Evolutionary conservation across 2,888 invertebrate species (phyloP), one percentile per base, ranked within the genome.

Genomic region (Drosophila robusta): DNA sequence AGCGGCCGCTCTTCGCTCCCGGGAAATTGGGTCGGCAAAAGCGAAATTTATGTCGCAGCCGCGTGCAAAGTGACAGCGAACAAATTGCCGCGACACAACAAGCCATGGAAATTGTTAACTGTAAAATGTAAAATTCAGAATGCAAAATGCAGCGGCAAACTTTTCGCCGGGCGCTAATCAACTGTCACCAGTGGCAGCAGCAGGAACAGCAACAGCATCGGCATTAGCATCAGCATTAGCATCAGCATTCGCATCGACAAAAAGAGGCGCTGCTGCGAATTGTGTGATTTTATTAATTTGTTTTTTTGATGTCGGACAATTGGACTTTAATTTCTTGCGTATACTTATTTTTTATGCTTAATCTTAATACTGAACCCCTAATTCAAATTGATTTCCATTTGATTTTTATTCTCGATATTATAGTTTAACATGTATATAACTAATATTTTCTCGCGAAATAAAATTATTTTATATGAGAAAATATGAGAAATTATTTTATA

Each of bases 51-150:
- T 86, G 87, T 86, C 84, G 73, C 84, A 78, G 82, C 85, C 82
- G 82, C 86, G 84, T 80, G 81, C 80, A 86, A 86, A 86, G 75
- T 85, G 85, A 85, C 85, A 85, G 87, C 73, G 71, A 82, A 84
- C 87, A 85, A 85, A 85, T 85, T 85, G 85, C 82, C 78, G 71
- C 67, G 80, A 74, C 78, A 67, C 74, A 75, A 73, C 80, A 80
- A 82, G 63, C 69, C 72, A 57, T 63, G 75, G 72, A 65, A 71
- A 80, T 76, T 44, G 51, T 56, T 56, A 64, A 50, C 58, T 57
- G 51, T 42, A 54, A 41, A 65, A 57, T 56, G 64, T 18, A 34
- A 46, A 71, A 51, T 44, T 32, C 24, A 55, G 60, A 72, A 68
- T 58, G 68, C 5, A 39, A 58, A 71, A 55, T 73, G 16, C 51